phyloP scores from a whole-genome alignment of 2,888 invertebrate genomes.

The Pterostichus niger region DNA sequence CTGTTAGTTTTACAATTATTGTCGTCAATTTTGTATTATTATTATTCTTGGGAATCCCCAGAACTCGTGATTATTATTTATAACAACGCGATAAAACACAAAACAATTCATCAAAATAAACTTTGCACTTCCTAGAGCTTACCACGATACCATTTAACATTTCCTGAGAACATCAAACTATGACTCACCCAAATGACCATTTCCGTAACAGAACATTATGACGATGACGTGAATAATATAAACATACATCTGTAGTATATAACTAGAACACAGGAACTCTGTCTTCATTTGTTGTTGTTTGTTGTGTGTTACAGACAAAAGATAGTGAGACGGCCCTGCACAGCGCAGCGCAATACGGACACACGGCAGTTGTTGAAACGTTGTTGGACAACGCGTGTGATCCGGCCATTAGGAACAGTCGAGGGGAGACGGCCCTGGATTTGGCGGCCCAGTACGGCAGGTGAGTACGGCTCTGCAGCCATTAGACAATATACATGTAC shows the following conservation, averaged over 20 bases:
- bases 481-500: constrained; percentile 65
- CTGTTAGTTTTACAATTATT: too few species aligned
- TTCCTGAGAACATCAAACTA: constrained; percentile 2
- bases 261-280: constrained; percentile 5
- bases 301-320: constrained; percentile 82
- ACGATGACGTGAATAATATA: constrained; percentile 26
- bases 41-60: neutral
- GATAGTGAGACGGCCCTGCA: constrained; percentile 96
- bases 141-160: neutral
- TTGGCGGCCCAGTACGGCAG: constrained; percentile 95
- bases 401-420: constrained; percentile 91
- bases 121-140: constrained; percentile 11
- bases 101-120: neutral
- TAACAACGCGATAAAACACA: neutral
- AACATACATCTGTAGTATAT: constrained; percentile 14
- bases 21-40: neutral
- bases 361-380: constrained; percentile 90
- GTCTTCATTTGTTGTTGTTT: constrained; percentile 54
- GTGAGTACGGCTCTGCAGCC: constrained; percentile 76
- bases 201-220: neutral
- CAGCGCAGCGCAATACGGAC: constrained; percentile 96
- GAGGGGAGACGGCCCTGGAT: constrained; percentile 95
- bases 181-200: constrained; percentile 24
- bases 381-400: constrained; percentile 92
- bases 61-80: neutral